Percentiles rank a stretch among this genome's conserved stretches.
Conservation (phyloP, 2,113 vertebrate species). For the Heloderma charlesbogerti region DNA sequence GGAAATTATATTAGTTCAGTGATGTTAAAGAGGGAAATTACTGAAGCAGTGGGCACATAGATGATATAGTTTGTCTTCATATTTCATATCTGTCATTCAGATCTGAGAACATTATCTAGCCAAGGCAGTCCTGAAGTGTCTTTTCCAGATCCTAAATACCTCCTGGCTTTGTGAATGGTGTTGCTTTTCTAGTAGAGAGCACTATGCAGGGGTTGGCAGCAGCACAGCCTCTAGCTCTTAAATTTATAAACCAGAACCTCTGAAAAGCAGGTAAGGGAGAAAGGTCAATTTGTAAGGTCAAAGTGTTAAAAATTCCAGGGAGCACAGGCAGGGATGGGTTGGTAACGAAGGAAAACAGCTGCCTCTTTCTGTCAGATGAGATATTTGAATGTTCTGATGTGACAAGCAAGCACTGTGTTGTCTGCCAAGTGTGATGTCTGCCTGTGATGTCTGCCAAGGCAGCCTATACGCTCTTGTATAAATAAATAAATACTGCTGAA, state of each 20-base stretch:
- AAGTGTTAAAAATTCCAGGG: not conserved
- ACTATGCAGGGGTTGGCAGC: not conserved
- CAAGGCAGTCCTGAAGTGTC: not conserved
- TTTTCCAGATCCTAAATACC: conserved; percentile 21
- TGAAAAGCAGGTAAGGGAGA: not conserved
- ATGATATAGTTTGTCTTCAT: not conserved
- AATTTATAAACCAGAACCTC: too few relatives aligned
- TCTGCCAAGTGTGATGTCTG: too few relatives aligned
- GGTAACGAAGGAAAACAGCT: not conserved
- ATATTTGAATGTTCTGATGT: not conserved
- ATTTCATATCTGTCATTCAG: not conserved
- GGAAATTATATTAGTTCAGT: too few relatives aligned
- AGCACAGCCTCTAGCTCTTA: not conserved
- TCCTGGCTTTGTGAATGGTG: conserved; percentile 41
- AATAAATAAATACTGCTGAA: not conserved
- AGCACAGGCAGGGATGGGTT: not conserved
- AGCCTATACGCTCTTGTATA: not conserved
- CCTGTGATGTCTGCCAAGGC: not conserved
- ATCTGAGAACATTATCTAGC: not conserved
- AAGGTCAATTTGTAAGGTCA: not conserved
- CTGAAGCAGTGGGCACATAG: too few relatives aligned
- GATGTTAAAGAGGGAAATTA: too few relatives aligned
- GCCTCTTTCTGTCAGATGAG: not conserved
- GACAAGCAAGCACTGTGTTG: not conserved
- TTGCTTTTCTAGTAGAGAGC: conserved; percentile 27